Percentiles rank a stretch among this genome's conserved stretches.
phyloP scores from a whole-genome alignment of 1,140 invertebrate genomes.

The Agrypnia vestita region DNA sequence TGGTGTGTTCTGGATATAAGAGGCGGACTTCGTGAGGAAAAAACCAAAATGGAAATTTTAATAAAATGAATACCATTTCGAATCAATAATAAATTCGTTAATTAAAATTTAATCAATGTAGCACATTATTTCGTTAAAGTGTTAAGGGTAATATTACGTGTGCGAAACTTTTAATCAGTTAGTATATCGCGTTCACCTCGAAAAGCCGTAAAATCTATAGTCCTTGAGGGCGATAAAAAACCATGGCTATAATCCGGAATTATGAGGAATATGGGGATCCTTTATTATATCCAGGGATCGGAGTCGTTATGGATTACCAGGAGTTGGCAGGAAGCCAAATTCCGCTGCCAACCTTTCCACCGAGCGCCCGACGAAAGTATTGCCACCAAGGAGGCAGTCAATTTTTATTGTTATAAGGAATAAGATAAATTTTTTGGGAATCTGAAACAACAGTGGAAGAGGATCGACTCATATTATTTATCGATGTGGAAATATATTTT shows the following conservation, averaged over 20 bases:
- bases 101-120: too few relatives aligned
- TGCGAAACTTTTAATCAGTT: too few relatives aligned
- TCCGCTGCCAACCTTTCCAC: not conserved
- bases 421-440: not conserved
- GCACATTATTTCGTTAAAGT: too few relatives aligned
- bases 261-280: conserved; percentile 1
- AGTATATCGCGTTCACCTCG: not conserved
- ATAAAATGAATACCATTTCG: too few relatives aligned
- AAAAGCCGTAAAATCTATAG: conserved; percentile 1
- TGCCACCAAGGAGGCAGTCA: not conserved
- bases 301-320: conserved; percentile 1
- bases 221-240: not conserved
- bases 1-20: too few relatives aligned
- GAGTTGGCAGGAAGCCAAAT: conserved; percentile 20
- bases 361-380: not conserved
- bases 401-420: not conserved
- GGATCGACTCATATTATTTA: too few relatives aligned
- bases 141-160: too few relatives aligned
- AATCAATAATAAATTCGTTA: too few relatives aligned
- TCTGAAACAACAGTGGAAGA: too few relatives aligned
- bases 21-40: too few relatives aligned
- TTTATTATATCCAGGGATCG: conserved; percentile 2
- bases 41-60: too few relatives aligned
- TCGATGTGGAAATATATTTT: too few relatives aligned
- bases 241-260: conserved; percentile 7